Percentiles rank a stretch among this genome's conserved stretches.
Conservation (phyloP, 2,888 invertebrate genomes). For the Pandemis cinnamomeana region DNA sequence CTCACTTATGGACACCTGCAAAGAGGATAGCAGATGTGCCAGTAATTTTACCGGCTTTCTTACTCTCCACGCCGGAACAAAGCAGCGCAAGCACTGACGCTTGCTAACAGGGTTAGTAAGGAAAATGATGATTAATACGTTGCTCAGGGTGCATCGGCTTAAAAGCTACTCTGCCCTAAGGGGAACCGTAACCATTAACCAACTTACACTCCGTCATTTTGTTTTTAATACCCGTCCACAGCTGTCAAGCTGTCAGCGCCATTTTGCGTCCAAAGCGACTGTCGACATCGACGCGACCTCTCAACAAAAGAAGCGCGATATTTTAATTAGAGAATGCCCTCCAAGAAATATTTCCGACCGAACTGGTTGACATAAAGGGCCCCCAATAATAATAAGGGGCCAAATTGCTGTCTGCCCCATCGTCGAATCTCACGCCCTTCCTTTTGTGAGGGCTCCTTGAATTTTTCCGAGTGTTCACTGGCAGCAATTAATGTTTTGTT, state of each 20-base stretch:
- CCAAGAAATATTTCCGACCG: conserved; percentile 27
- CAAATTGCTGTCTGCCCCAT: conserved; percentile 31
- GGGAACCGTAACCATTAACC: background rate
- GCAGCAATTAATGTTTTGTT: conserved; percentile 28
- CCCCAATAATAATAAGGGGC: conserved; percentile 33
- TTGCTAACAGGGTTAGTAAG: no score
- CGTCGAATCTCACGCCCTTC: conserved; percentile 35
- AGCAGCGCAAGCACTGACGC: no score
- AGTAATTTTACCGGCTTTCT: no score
- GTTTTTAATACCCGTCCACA: background rate
- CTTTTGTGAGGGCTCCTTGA: conserved; percentile 20
- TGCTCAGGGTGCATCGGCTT: no score
- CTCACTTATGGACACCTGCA: no score
- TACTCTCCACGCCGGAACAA: no score
- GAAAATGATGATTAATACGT: no score
- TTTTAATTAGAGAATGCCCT: conserved; percentile 35
- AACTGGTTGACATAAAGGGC: conserved; percentile 36
- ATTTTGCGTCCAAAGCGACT: background rate
- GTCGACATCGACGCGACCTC: conserved; percentile 6
- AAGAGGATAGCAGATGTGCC: no score
- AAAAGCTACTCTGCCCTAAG: no score
- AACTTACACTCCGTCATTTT: background rate
- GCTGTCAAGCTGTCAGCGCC: background rate
- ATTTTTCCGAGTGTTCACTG: conserved; percentile 26
- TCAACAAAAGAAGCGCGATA: conserved; percentile 7